These are phyloP conservation scores for Clarias gariepinus DNA, from an alignment of 2,113 vertebrate species.

Conservation along the genomic window DNA sequence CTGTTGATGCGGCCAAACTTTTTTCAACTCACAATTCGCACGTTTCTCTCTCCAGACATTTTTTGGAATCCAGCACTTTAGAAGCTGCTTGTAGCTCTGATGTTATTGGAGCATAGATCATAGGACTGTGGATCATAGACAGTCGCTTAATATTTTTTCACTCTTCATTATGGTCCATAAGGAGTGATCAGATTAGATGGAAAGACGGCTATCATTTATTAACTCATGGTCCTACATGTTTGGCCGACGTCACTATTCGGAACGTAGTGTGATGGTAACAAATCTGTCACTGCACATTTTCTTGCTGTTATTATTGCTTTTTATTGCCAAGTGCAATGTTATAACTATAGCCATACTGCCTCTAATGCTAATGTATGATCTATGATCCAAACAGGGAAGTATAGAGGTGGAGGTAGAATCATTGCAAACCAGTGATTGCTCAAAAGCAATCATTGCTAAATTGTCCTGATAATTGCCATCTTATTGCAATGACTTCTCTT, in stretches of 20 bases:
- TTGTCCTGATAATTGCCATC: conserved; percentile 1
- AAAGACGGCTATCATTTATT: neutral
- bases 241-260: neutral
- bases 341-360: neutral
- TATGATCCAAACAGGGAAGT: neutral
- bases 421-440: neutral
- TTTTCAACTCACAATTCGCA: neutral
- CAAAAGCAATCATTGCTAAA: conserved; percentile 1
- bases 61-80: conserved; percentile 5
- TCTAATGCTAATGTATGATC: neutral
- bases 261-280: neutral
- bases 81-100: neutral
- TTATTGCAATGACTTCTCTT: neutral
- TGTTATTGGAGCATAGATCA: conserved; percentile 58
- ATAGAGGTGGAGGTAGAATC: neutral
- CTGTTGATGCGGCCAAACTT: neutral
- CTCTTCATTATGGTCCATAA: conserved; percentile 57
- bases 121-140: conserved; percentile 54
- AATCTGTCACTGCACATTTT: neutral
- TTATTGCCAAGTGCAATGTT: neutral
- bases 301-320: neutral
- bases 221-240: neutral
- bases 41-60: conserved; percentile 8
- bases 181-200: neutral
- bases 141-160: conserved; percentile 46